These are phyloP conservation scores for Cloeon dipterum DNA, from an alignment of 2,888 invertebrate species.

Conservation along the genomic window DNA sequence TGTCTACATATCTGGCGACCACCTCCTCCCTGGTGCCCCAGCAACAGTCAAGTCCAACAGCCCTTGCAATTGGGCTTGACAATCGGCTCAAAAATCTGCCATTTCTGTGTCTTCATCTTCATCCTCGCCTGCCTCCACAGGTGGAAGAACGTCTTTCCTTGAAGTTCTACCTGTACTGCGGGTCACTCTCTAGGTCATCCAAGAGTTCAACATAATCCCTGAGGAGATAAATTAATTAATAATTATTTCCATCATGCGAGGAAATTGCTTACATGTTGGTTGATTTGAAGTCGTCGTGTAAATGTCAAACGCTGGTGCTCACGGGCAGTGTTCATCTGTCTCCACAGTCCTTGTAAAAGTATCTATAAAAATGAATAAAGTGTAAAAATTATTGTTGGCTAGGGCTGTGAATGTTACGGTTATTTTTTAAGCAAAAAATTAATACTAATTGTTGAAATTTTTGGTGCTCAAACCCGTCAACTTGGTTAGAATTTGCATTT, in stretches of 20 bases:
- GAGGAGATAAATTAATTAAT: constrained; percentile 9
- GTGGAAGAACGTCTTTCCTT: constrained; percentile 36
- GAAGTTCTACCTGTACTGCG: constrained; percentile 64
- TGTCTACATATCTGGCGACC: too few relatives aligned
- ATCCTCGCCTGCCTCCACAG: constrained; percentile 33
- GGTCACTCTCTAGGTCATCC: constrained; percentile 93
- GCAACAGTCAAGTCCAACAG: constrained; percentile 78
- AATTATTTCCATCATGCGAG: background rate
- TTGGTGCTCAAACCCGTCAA: too few relatives aligned
- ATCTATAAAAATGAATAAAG: too few relatives aligned
- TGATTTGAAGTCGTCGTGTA: constrained; percentile 41
- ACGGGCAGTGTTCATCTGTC: constrained; percentile 42
- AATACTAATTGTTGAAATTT: too few relatives aligned
- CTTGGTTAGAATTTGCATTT: too few relatives aligned
- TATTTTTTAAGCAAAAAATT: too few relatives aligned
- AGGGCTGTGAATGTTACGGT: too few relatives aligned
- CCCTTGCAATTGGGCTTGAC: constrained; percentile 67
- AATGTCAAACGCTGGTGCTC: constrained; percentile 60
- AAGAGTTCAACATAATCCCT: constrained; percentile 90
- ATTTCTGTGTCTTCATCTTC: too few relatives aligned
- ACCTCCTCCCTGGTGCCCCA: constrained; percentile 30
- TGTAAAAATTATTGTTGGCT: too few relatives aligned
- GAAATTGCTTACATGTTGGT: constrained; percentile 26
- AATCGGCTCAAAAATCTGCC: too few relatives aligned
- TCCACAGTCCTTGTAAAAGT: constrained; percentile 66